phyloP scores from a whole-genome alignment of 2,797 vertebrate species.

The Enteromius anoplus region DNA sequence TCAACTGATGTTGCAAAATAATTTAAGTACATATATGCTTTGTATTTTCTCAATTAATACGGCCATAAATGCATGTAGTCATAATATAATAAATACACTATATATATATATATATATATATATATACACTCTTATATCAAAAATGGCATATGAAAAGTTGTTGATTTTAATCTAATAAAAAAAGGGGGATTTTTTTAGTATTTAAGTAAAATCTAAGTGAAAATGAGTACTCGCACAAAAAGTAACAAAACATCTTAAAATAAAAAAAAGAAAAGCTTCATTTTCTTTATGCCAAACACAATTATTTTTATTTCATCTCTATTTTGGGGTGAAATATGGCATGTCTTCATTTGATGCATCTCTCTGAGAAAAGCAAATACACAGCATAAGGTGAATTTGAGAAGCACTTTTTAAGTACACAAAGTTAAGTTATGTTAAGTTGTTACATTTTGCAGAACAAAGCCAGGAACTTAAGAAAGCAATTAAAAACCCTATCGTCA shows the following conservation, averaged over 20 bases:
- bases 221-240: background rate
- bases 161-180: background rate
- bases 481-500: background rate
- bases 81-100: background rate
- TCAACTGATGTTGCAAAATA: too few species aligned
- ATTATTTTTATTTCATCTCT: background rate
- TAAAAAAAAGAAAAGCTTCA: background rate
- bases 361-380: background rate
- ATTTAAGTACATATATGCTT: too few species aligned
- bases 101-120: too few species aligned
- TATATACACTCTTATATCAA: background rate
- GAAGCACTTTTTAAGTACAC: background rate
- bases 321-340: background rate
- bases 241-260: background rate
- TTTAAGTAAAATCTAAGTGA: background rate
- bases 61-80: background rate
- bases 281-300: background rate
- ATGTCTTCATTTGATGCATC: background rate
- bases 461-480: background rate
- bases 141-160: background rate
- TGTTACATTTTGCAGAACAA: slow-evolving; percentile 7
- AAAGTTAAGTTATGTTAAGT: too few species aligned
- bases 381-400: background rate
- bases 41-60: background rate
- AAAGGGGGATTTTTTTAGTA: too few species aligned